Conservation (phyloP, 2,113 vertebrate genomes). For the Blennius ocellaris region DNA sequence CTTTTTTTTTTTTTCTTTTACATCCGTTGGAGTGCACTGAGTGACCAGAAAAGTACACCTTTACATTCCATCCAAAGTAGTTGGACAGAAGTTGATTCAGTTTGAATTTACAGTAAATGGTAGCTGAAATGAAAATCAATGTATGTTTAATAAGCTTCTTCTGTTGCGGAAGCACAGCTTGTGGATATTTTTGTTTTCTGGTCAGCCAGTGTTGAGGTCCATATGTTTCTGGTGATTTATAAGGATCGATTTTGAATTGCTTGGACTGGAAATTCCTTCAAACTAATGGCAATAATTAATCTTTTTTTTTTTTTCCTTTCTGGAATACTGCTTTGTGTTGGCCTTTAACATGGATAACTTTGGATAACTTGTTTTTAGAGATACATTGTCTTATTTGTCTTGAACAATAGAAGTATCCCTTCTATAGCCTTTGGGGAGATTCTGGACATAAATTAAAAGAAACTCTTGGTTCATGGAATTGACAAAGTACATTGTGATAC, state of each 20-base stretch:
- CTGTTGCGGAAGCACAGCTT: not conserved
- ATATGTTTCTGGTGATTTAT: slow-evolving; percentile 27
- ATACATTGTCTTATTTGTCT: slow-evolving; percentile 18
- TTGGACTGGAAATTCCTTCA: slow-evolving; percentile 19
- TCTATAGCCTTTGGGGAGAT: slow-evolving; percentile 54
- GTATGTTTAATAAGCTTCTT: not conserved
- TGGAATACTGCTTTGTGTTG: slow-evolving; percentile 49
- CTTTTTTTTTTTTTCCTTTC: slow-evolving; percentile 21
- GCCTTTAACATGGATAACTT: slow-evolving; percentile 64
- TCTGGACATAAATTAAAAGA: not conserved
- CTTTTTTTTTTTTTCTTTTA: slow-evolving; percentile 48
- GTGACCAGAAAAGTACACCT: slow-evolving; percentile 69
- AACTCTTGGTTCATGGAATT: slow-evolving; percentile 2
- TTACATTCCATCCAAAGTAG: too few species aligned
- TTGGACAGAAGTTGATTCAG: not conserved
- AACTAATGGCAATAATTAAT: slow-evolving; percentile 39
- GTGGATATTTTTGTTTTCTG: slow-evolving; percentile 59
- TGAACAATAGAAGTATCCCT: slow-evolving; percentile 46
- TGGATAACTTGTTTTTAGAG: slow-evolving; percentile 20
- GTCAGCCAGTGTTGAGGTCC: slow-evolving; percentile 61
- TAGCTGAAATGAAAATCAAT: not conserved
- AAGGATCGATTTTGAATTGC: slow-evolving; percentile 4
- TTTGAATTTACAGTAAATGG: not conserved
- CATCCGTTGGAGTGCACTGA: slow-evolving; percentile 44
- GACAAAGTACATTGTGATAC: not conserved